These are phyloP conservation scores for Tamias sibiricus DNA, from an alignment of 2,113 vertebrate species.

Conservation along the genomic window DNA sequence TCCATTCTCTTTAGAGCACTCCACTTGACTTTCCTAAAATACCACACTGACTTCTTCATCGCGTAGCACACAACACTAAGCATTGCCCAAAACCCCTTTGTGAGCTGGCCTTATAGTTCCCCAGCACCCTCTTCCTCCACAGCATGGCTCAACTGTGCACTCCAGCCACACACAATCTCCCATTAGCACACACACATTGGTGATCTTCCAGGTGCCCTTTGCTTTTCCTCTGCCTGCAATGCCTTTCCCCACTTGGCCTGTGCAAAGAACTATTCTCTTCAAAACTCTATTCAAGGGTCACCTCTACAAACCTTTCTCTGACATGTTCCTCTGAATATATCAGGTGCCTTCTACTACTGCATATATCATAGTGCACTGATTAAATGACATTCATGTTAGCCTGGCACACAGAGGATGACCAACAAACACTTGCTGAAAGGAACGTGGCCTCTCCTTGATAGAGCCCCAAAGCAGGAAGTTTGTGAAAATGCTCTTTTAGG, in stretches of 20 bases:
- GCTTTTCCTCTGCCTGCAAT: not conserved
- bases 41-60: not conserved
- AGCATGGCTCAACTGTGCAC: not conserved
- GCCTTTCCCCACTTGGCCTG: not conserved
- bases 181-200: not conserved
- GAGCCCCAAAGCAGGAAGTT: not conserved
- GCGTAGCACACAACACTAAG: not conserved
- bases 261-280: not conserved
- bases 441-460: slow-evolving; percentile 40
- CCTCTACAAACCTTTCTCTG: not conserved
- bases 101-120: not conserved
- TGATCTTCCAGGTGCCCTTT: not conserved
- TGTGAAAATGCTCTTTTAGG: slow-evolving; percentile 57
- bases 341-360: not conserved
- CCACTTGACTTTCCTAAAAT: not conserved
- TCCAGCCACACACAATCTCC: not conserved
- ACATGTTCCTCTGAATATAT: not conserved
- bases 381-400: slow-evolving; percentile 8
- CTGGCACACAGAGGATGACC: slow-evolving; percentile 24
- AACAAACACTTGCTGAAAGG: slow-evolving; percentile 33
- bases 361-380: not conserved
- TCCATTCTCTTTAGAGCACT: not conserved
- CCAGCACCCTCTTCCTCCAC: not conserved
- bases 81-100: not conserved
- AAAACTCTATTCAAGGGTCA: not conserved